phyloP scores from a whole-genome alignment of 2,888 invertebrate genomes.

The Tachina fera region DNA sequence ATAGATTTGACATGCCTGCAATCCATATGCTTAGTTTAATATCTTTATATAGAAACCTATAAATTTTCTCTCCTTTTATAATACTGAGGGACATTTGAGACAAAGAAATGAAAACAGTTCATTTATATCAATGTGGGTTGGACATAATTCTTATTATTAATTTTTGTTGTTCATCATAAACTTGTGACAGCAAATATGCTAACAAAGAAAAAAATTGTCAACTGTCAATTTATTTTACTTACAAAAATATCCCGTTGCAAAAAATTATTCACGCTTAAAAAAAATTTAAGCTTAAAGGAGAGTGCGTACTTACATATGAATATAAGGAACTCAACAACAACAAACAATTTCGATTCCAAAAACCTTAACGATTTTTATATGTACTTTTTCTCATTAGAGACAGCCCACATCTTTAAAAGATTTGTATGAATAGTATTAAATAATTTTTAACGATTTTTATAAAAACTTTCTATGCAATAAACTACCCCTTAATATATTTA shows the following conservation, averaged over 20 bases:
- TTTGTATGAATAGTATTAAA: too few species aligned
- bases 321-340: too few species aligned
- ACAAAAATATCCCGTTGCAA: background rate
- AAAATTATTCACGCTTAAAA: too few species aligned
- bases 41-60: constrained; percentile 43
- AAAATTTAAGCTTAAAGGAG: too few species aligned
- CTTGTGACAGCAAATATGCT: background rate
- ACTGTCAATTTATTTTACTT: background rate
- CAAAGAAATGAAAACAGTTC: constrained; percentile 12
- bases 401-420: too few species aligned
- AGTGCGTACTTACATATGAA: too few species aligned
- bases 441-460: too few species aligned
- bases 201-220: background rate
- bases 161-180: background rate
- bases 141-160: background rate
- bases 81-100: constrained; percentile 9
- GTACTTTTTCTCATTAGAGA: too few species aligned
- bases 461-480: too few species aligned
- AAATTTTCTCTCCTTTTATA: constrained; percentile 35
- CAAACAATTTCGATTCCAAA: too few species aligned
- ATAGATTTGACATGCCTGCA: constrained; percentile 63
- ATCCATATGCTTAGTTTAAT: constrained; percentile 50
- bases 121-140: constrained; percentile 11
- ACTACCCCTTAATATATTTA: too few species aligned
- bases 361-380: too few species aligned